A percentile compares a stretch with the other conserved stretches of the same genome.
Conservation (phyloP, 2,888 invertebrate species). For the Petrolisthes manimaculis region DNA sequence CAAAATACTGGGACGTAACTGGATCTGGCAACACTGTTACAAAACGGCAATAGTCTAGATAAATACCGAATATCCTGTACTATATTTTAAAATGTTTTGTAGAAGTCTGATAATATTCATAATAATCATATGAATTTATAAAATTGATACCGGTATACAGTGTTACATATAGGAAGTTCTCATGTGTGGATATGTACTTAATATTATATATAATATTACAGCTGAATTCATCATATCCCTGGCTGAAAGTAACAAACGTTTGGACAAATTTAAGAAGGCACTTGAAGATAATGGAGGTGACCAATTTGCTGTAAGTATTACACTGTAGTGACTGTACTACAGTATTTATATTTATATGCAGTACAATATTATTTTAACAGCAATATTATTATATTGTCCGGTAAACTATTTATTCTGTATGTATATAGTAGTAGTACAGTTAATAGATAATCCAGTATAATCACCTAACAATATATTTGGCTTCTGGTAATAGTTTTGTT, state of each 20-base stretch:
- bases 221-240: conserved; percentile 98
- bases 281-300: conserved; percentile 93
- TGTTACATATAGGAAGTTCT: not conserved
- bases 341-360: too few species aligned
- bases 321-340: too few species aligned
- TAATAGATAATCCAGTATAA: too few species aligned
- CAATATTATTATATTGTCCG: too few species aligned
- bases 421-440: too few species aligned
- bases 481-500: not conserved
- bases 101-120: not conserved
- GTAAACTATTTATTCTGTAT: too few species aligned
- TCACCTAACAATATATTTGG: too few species aligned
- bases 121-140: not conserved
- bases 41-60: too few species aligned
- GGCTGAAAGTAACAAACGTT: conserved; percentile 87
- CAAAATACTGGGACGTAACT: too few species aligned
- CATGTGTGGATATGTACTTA: not conserved
- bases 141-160: not conserved
- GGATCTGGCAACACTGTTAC: too few species aligned
- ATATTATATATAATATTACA: conserved; percentile 25
- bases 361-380: too few species aligned
- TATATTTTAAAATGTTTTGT: not conserved
- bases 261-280: conserved; percentile 89
- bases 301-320: conserved; percentile 67
- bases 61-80: too few species aligned